phyloP scores from a whole-genome alignment of 2,797 vertebrate species.

The Arctocebus calabarensis region DNA sequence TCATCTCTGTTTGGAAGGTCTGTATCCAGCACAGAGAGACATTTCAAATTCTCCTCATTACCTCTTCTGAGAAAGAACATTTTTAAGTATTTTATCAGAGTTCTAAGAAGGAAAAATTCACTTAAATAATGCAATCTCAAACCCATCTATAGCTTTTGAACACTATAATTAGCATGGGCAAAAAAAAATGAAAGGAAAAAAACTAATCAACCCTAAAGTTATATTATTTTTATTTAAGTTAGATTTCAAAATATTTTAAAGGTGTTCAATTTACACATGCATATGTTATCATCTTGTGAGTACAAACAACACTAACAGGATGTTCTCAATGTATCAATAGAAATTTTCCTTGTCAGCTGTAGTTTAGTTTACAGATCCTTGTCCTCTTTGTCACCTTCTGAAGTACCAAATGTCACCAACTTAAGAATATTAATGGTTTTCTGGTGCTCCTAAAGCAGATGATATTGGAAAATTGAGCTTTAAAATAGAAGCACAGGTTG shows the following conservation, averaged over 20 bases:
- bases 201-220: not conserved
- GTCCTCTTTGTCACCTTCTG: not conserved
- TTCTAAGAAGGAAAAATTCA: constrained; percentile 33
- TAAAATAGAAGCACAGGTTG: not conserved
- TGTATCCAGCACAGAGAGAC: constrained; percentile 49
- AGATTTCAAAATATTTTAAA: not conserved
- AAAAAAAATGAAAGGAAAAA: not conserved
- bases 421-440: not conserved
- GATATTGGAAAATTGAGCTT: not conserved
- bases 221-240: constrained; percentile 54
- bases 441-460: not conserved
- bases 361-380: not conserved
- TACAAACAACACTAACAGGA: not conserved
- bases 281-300: not conserved
- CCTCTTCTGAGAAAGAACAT: constrained; percentile 25
- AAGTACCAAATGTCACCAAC: rapidly evolving
- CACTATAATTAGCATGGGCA: not conserved
- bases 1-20: constrained; percentile 68
- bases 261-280: not conserved
- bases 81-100: constrained; percentile 58
- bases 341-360: not conserved
- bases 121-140: constrained; percentile 55
- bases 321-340: not conserved
- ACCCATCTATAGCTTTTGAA: not conserved
- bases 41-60: constrained; percentile 68